Base-by-base conservation (phyloP, 2,888 invertebrate genomes). In the Polietes domitor region DNA sequence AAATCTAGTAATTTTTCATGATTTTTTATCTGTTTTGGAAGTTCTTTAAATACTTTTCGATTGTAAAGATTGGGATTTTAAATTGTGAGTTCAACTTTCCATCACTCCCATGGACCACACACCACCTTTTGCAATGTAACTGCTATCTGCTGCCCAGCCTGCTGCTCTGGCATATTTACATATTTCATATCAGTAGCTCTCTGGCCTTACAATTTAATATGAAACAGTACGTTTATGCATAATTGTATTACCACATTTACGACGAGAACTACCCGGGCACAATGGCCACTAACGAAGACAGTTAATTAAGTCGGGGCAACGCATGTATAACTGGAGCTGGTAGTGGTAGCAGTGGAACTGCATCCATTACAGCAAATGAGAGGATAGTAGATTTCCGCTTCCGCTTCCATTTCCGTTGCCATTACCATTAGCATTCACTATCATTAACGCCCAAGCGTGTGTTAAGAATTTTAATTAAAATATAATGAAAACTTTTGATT, bases 391-490 rank as follows among this genome's bases (percentile, higher is more conserved):
- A 32, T 15, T 17, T 65, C 37, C 15, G 61, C 21, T 19, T 21
- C 41, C 41, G 19, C 6, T 53, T 5, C 55, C 10, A 10, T 55
- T 41, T 55, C 37, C 4, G 15, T 37, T 15, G 58, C 41, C 15
- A 24, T 61, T 28, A 41, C 28, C 21, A 37, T 72, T 65, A 41
- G 12, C 72, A 28, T 32, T 55, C 58, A 53, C 26, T 72, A 28
- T 41, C 68, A 68, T 68, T 68, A 68, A 68, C 68, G 68, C 68
- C 12, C 28, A 24, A 74, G 63, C 68, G 63, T 74, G 55, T 68
- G 32, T 47, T 28, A 41, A 28, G 61, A 47, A 63, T 82, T 82
- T 71, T 82, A 78, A 78, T 82, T 82, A 74, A 78, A 82, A 82
- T 58, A 24, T 68, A 73, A 77, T 68, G 70, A 74, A 70, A 77